Evolutionary conservation across 2,888 invertebrate species (phyloP), one percentile per base, ranked within the genome.

Genomic region (Scaptomyza flava): DNA sequence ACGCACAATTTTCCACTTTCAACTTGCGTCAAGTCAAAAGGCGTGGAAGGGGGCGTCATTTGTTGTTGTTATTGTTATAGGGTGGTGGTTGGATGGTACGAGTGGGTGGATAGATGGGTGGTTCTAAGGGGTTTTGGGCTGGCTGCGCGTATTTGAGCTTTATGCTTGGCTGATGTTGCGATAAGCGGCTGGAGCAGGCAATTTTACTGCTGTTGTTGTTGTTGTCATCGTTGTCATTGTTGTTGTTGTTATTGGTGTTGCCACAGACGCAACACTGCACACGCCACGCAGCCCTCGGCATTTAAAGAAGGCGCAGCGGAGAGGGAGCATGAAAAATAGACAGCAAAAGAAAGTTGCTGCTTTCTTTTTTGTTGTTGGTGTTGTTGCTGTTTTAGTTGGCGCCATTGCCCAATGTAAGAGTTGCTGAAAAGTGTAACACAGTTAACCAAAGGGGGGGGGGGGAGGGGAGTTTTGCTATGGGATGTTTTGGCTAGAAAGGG

Each of bases 151-250:
- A 71, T 74, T 72, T 82, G 79, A 79, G 82, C 82, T 82, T 82
- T 79, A 79, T 86, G 84, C 84, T 84, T 84, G 84, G 86, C 79
- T 84, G 86, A 86, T 84, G 84, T 84, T 86, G 84, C 84, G 84
- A 84, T 84, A 84, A 84, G 84, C 86, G 69, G 81, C 66, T 57
- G 57, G 46, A 60, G 61, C 56, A 34, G 67, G 58, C 81, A 69
- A 71, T 66, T 61, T 63, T 65, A 75, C 72, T 69, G 80, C 60
- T 64, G 71, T 58, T 54, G 36, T 27, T 52, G 72, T 68, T 58
- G 76, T 67, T 52, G 56, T 41, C 20, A 46, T 9, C 48, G 12
- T 60, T 52, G 38, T 43, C 61, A 56, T 17, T 53, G 53, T 45
- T 46, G 60, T 53, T 54, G 52, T 9, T 51, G 36, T 30, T 50